Conservation (phyloP, 2,113 vertebrate species). For the Tachysurus fulvidraco region DNA sequence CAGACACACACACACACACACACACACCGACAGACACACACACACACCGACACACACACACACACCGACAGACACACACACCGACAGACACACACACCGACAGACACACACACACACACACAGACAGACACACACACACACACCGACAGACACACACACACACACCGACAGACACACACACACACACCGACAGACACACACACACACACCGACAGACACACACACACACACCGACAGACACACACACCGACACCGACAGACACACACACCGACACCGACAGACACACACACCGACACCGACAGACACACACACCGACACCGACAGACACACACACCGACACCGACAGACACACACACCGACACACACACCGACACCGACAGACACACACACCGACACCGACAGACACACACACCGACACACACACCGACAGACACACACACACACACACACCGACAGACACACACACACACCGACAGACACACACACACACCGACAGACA, state of each 20-base stretch:
- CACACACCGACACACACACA: no score
- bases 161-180: background rate
- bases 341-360: no score
- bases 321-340: no score
- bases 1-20: no score
- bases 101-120: conserved; percentile 27
- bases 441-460: background rate
- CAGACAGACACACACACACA: background rate
- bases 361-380: no score
- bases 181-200: conserved; percentile 21
- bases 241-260: no score
- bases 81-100: background rate
- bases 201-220: conserved; percentile 7
- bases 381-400: background rate
- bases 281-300: conserved; percentile 14
- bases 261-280: conserved; percentile 27
- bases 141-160: no score
- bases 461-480: no score
- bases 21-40: no score
- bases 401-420: background rate
- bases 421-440: background rate
- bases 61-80: background rate
- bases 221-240: no score
- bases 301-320: background rate
- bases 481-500: no score